These are phyloP conservation scores for Lysandra coridon DNA, from an alignment of 2,888 invertebrate species.

Conservation along the genomic window DNA sequence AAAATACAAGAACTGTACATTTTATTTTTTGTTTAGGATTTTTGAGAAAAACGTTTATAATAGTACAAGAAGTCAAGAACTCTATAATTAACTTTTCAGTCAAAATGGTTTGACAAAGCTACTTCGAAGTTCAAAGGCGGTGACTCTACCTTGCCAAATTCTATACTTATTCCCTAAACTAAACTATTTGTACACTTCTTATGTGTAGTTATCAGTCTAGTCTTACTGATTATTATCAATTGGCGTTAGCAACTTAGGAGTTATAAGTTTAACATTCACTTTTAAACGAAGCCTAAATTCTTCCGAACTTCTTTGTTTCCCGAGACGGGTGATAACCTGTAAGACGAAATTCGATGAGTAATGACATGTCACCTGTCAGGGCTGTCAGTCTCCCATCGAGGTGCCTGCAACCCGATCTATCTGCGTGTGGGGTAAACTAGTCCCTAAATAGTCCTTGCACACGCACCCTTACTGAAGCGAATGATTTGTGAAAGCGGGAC, in stretches of 20 bases:
- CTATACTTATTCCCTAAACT: too few relatives aligned
- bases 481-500: neutral
- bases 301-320: neutral
- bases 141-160: too few relatives aligned
- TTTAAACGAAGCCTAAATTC: neutral
- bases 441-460: neutral
- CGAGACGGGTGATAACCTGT: neutral
- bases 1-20: too few relatives aligned
- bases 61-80: too few relatives aligned
- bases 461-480: neutral
- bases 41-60: too few relatives aligned
- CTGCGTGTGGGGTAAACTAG: conserved; percentile 7
- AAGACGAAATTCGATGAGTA: neutral
- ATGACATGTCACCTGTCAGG: neutral
- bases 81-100: too few relatives aligned
- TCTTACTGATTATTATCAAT: too few relatives aligned
- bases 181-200: too few relatives aligned
- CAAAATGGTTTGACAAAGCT: too few relatives aligned
- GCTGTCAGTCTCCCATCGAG: neutral
- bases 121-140: too few relatives aligned
- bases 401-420: neutral
- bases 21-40: too few relatives aligned
- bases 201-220: too few relatives aligned
- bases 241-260: neutral
- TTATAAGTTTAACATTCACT: neutral